Evolutionary conservation across 2,797 vertebrate genomes (phyloP).

Genomic region (Girardinus metallicus): DNA sequence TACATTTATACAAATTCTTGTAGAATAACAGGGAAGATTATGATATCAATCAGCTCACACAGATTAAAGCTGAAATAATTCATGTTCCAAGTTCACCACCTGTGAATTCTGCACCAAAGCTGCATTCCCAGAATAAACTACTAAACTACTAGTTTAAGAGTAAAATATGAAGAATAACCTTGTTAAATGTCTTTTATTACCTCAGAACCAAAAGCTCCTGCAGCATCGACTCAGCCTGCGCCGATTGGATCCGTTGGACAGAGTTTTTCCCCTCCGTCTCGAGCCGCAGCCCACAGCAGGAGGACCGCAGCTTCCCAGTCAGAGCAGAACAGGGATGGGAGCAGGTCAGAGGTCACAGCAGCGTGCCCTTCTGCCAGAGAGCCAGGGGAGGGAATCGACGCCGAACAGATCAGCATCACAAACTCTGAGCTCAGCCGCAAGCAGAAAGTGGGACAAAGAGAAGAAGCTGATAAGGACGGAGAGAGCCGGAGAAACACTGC

Average conservation of each 20-base stretch:
- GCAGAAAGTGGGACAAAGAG: conserved; percentile 25
- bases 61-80: neutral
- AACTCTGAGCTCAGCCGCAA: conserved; percentile 58
- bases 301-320: conserved; percentile 30
- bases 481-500: conserved; percentile 17
- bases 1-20: neutral
- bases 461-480: conserved; percentile 22
- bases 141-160: neutral
- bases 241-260: conserved; percentile 65
- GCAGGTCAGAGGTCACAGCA: conserved; percentile 16
- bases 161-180: neutral
- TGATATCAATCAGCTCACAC: neutral
- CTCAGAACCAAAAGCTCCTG: conserved; percentile 70
- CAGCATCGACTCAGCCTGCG: conserved; percentile 43
- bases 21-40: neutral
- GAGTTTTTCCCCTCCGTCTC: conserved; percentile 58
- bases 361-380: conserved; percentile 78
- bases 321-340: conserved; percentile 44
- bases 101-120: neutral
- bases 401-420: conserved; percentile 70
- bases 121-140: neutral
- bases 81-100: neutral
- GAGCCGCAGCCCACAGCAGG: conserved; percentile 52
- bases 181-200: conserved; percentile 7
- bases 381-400: conserved; percentile 84